phyloP scores from a whole-genome alignment of 2,797 vertebrate species.

The Rhodeus uyekii region DNA sequence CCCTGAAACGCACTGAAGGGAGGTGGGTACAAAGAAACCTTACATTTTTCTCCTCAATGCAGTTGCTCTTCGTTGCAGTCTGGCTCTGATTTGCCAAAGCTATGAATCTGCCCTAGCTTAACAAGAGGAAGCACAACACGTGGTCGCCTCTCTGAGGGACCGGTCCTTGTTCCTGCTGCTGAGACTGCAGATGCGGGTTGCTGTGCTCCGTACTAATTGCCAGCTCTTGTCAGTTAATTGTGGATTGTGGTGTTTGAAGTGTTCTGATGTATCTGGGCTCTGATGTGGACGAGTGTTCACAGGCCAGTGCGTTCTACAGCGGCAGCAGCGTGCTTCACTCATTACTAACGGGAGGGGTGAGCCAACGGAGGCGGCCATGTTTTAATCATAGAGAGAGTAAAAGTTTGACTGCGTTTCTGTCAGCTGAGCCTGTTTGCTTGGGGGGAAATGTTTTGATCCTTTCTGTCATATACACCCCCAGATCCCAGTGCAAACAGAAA shows the following conservation, averaged over 20 bases:
- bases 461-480: slow-evolving; percentile 12
- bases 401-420: slow-evolving; percentile 15
- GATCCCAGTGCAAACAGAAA: background rate
- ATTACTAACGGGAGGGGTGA: slow-evolving; percentile 12
- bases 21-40: background rate
- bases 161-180: slow-evolving; percentile 4
- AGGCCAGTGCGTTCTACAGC: background rate
- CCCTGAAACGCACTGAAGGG: background rate
- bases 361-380: slow-evolving; percentile 12
- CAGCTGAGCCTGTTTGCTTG: slow-evolving; percentile 13
- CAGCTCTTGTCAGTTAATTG: slow-evolving; percentile 46
- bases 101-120: background rate
- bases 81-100: background rate
- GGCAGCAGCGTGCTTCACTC: background rate
- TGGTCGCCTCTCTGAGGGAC: slow-evolving; percentile 1
- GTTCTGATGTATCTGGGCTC: slow-evolving; percentile 1
- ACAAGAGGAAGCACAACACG: slow-evolving; percentile 14
- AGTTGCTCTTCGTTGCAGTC: background rate
- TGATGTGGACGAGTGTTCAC: slow-evolving; percentile 18
- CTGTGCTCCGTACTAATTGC: slow-evolving; percentile 39
- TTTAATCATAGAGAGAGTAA: slow-evolving; percentile 40
- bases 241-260: slow-evolving; percentile 35
- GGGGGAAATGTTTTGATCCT: slow-evolving; percentile 20
- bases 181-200: slow-evolving; percentile 16
- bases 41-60: background rate